Base-by-base conservation (phyloP, 2,888 invertebrate species). In the Mythimna lalbum region DNA sequence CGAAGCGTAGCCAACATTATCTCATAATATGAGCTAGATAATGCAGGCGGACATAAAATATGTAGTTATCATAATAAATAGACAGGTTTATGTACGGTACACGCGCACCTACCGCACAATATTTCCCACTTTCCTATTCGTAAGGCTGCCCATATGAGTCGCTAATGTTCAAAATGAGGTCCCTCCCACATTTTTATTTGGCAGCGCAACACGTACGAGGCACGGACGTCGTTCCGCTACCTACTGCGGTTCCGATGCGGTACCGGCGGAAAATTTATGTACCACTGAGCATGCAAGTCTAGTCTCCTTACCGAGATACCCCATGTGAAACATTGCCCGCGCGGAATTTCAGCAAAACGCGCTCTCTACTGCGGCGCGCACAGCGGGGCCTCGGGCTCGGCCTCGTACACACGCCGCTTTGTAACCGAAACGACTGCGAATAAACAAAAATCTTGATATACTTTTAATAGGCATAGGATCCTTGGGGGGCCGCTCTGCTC, bases 211-310 rank as follows among this genome's bases (percentile, higher is more conserved):
- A 93, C 91, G 92, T 92, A 91, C 91, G 90, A 87, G 87, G 88
- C 87, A 89, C 89, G 89, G 89, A 88, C 90, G 88, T 91, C 90
- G 91, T 89, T 89, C 87, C 88, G 90, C 91, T 92, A 93, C 93
- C 92, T 93, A 93, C 93, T 95, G 95, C 94, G 94, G 94, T 92
- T 92, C 90, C 94, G 91, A 92, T 95, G 95, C 95, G 95, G 94
- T 92, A 94, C 91, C 89, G 85, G 83, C 93, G 88, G 90, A 92
- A 93, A 95, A 95, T 95, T 94, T 95, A 95, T 95, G 92, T 93
- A 93, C 93, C 92, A 92, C 91, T 90, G 92, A 92, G 92, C 91
- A 91, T 92, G 93, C 93, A 93, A 92, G 91, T 91, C 91, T 92
- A 88, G 88, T 88, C 88, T 87, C 83, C 87, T 82, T 90, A 93